Conservation (phyloP, 2,797 vertebrate species). For the Carcharodon carcharias region DNA sequence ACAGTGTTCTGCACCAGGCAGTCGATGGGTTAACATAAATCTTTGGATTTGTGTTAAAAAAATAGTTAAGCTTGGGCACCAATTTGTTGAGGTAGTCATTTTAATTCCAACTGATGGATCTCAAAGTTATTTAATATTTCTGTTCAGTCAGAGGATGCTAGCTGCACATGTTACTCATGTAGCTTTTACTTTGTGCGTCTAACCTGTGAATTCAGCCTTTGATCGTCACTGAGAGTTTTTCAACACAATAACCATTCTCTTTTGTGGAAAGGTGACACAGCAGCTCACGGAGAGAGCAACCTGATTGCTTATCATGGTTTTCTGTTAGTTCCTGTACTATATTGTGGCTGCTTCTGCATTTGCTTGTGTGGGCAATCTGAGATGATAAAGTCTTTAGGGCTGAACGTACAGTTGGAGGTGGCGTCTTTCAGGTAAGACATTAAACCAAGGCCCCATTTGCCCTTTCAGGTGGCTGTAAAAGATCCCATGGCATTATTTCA, state of each 20-base stretch:
- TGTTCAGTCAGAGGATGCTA: neutral
- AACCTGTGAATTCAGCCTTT: neutral
- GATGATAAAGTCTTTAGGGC: neutral
- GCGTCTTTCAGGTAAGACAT: neutral
- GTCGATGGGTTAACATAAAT: neutral
- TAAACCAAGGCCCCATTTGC: neutral
- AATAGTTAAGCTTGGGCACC: neutral
- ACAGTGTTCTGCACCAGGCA: neutral
- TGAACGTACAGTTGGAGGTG: neutral
- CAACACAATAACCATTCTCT: neutral
- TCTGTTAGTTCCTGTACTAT: neutral
- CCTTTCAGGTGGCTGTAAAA: neutral
- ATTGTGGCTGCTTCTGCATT: neutral
- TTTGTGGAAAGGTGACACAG: neutral
- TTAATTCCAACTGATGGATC: neutral
- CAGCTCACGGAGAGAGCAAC: neutral
- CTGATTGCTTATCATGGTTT: too few relatives aligned
- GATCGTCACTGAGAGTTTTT: neutral
- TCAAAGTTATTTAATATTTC: neutral
- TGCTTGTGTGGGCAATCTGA: neutral
- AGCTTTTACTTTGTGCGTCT: neutral
- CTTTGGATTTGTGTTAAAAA: neutral
- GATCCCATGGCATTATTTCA: neutral
- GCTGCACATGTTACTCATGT: neutral
- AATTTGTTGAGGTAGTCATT: neutral